Base-by-base conservation (phyloP, 2,888 invertebrate genomes). In the Oxyteleia sp. region DNA sequence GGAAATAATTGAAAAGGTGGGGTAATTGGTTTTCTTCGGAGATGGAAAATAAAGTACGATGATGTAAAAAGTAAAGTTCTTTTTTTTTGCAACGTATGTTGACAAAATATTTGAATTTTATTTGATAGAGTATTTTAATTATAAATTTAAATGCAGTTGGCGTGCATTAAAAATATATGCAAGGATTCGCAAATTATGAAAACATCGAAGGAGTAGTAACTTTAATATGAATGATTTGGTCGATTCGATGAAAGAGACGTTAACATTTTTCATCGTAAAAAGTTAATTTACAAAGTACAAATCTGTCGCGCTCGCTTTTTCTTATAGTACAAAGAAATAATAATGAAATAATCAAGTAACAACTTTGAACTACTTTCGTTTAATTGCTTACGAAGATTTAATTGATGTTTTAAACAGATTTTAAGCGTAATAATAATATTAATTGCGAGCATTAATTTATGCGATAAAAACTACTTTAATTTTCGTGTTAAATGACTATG, bases 321-420 rank as follows among this genome's bases (percentile, higher is more conserved):
- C 51, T 18, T 16, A 32, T 0, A 15, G 26, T 26, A 8, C 18
- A 53, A 53, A 53, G 32, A 32, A 53, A 53, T 53, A 10, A 29
- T 35, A 53, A 53, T 53, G 32, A 53, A 51, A 53, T 35, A 32
- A 53, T 53, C 29, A 15, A 53, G 16, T 53, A 16, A 35, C 15
- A 53, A 29, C 53, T 53, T 53, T 15, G 15, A 53, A 53, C 53
- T 35, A 16, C 53, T 53, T 53, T 35, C 11, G 11, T 53, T 32
- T 16, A 53, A 53, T 32, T 13, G 29, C 32, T 53, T 53, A 5
- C 32, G 16, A 20, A 16, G 16, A 8, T 32, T 29, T 29, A 53
- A 35, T 53, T 53, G 11, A 53, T 18, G 29, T 53, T 53, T 53
- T 16, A 53, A 53, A 15, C 18, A 29, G 53, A 53, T 53, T 53